Percentiles rank a stretch among this genome's conserved stretches.
Conservation (phyloP, 2,888 invertebrate species). For the Chloromyia formosa region DNA sequence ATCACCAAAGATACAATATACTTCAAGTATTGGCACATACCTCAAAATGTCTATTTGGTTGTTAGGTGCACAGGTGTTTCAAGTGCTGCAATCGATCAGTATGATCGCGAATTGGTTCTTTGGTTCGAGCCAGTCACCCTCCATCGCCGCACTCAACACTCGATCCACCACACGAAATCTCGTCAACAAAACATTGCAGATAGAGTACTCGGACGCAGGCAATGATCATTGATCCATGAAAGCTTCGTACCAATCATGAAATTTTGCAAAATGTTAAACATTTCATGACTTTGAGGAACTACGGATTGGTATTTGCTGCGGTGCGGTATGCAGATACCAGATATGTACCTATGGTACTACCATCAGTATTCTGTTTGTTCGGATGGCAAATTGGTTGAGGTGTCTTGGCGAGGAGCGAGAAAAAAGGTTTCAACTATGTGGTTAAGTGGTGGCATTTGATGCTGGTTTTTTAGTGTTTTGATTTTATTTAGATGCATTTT, state of each 20-base stretch:
- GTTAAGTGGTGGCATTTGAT: no score
- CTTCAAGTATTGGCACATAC: no score
- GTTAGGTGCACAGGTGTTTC: constrained; percentile 29
- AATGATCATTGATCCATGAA: constrained; percentile 5
- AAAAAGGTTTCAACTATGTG: no score
- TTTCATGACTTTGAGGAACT: constrained; percentile 14
- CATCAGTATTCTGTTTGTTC: not conserved
- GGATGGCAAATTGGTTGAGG: constrained; percentile 11
- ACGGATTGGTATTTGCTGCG: not conserved
- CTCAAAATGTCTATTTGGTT: no score
- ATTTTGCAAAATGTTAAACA: constrained; percentile 20
- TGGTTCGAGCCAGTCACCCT: no score
- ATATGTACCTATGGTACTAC: not conserved
- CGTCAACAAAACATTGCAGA: no score
- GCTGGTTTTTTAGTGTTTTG: no score
- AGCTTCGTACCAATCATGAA: constrained; percentile 28
- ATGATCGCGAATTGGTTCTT: constrained; percentile 22
- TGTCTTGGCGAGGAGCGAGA: not conserved
- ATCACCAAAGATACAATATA: constrained; percentile 10
- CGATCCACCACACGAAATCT: no score
- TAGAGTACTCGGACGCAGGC: no score
- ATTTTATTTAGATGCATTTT: no score
- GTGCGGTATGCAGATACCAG: not conserved
- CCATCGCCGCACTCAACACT: no score
- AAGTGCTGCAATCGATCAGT: constrained; percentile 2